A percentile compares a stretch with the other conserved stretches of the same genome.
Conservation (phyloP, 2,888 invertebrate species). For the Drosophila tripunctata region DNA sequence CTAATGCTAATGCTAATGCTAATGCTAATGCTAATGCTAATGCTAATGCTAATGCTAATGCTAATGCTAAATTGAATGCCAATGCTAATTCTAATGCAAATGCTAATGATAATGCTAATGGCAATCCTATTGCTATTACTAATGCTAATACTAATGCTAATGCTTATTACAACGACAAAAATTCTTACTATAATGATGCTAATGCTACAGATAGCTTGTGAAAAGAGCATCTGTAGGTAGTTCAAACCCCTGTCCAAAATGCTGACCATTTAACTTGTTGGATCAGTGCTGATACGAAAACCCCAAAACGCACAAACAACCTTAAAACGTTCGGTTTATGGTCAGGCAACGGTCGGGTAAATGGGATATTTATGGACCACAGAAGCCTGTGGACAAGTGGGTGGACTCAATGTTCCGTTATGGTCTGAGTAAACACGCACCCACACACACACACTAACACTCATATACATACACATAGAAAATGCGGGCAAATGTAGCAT, state of each 20-base stretch:
- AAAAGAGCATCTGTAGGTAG: slow-evolving; percentile 10
- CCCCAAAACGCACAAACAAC: slow-evolving; percentile 41
- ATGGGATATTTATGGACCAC: slow-evolving; percentile 67
- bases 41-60: slow-evolving; percentile 7
- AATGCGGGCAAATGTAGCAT: slow-evolving; percentile 49
- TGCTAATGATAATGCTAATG: not conserved
- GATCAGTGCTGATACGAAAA: slow-evolving; percentile 14
- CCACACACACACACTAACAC: slow-evolving; percentile 11
- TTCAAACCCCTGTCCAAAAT: not conserved
- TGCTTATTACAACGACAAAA: not conserved
- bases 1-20: not conserved
- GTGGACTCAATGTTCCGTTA: not conserved
- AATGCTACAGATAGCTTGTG: not conserved
- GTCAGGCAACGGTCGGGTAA: slow-evolving; percentile 39
- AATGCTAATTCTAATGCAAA: not conserved
- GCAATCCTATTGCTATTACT: not conserved
- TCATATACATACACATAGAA: slow-evolving; percentile 12
- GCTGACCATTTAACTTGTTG: slow-evolving; percentile 16
- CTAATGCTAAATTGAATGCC: not conserved
- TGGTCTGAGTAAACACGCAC: slow-evolving; percentile 38
- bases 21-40: slow-evolving; percentile 8
- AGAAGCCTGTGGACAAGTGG: slow-evolving; percentile 39
- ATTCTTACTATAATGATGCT: not conserved
- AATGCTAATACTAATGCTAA: no score
- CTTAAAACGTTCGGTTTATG: slow-evolving; percentile 66